Percentiles rank a stretch among this genome's conserved stretches.
phyloP scores from a whole-genome alignment of 2,797 vertebrate genomes.

The Taeniopygia guttata region DNA sequence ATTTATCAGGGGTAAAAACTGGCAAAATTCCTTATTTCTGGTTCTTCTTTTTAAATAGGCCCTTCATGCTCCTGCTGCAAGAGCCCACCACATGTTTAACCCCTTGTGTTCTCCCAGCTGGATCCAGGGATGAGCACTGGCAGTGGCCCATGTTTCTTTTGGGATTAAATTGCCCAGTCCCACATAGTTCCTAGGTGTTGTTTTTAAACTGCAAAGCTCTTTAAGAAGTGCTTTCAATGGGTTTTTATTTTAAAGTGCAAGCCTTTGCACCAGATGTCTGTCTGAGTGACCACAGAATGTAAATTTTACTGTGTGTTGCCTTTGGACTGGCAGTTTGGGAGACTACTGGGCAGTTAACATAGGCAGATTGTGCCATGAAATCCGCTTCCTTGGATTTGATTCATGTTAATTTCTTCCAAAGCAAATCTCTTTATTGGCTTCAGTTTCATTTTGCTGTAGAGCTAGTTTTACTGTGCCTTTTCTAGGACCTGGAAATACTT shows the following conservation, averaged over 20 bases:
- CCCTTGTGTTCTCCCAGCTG: neutral
- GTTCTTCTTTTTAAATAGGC: slow-evolving; percentile 53
- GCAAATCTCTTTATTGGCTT: neutral
- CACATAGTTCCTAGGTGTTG: neutral
- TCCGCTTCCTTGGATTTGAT: neutral
- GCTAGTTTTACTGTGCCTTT: slow-evolving; percentile 13
- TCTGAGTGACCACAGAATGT: slow-evolving; percentile 40
- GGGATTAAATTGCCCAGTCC: neutral
- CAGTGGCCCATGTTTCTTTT: neutral
- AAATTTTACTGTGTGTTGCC: slow-evolving; percentile 39
- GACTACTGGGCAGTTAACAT: slow-evolving; percentile 22
- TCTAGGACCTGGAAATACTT: slow-evolving; percentile 9
- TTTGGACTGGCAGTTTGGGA: slow-evolving; percentile 26
- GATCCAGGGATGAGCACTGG: neutral
- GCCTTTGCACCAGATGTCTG: slow-evolving; percentile 35
- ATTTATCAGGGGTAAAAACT: slow-evolving; percentile 70
- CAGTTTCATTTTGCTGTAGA: neutral
- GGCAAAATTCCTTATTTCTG: slow-evolving; percentile 68
- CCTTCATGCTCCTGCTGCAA: slow-evolving; percentile 23
- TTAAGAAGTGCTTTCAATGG: slow-evolving; percentile 14
- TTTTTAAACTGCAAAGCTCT: neutral
- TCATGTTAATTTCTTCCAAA: slow-evolving; percentile 17
- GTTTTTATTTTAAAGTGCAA: slow-evolving; percentile 19
- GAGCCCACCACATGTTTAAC: neutral
- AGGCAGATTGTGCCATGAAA: slow-evolving; percentile 38